Percentiles rank a stretch among this genome's conserved stretches.
Evolutionary conservation across 2,113 vertebrate genomes (phyloP).

Genomic region (Cepphus grylle): DNA sequence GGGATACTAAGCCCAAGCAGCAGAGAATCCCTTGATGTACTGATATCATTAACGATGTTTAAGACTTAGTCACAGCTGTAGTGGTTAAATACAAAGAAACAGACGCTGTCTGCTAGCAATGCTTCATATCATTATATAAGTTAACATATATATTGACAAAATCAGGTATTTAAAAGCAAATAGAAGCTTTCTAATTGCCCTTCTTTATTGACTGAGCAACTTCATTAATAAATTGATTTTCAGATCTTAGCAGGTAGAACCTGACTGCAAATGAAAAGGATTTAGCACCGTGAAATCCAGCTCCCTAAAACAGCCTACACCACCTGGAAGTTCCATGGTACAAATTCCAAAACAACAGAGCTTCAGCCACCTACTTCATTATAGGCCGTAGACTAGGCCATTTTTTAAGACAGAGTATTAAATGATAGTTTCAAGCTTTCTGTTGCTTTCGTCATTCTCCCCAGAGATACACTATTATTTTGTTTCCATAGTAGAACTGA

Average conservation of each 20-base stretch:
- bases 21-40: neutral
- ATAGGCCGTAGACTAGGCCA: neutral
- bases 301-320: neutral
- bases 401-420: neutral
- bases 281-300: neutral
- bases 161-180: neutral
- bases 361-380: neutral
- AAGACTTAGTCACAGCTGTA: neutral
- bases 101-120: neutral
- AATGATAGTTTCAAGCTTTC: neutral
- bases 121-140: neutral
- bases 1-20: neutral
- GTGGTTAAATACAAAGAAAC: neutral
- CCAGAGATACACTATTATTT: neutral
- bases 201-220: neutral
- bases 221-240: conserved; percentile 9
- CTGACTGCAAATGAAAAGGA: neutral
- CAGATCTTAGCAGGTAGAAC: neutral
- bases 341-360: neutral
- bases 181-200: neutral
- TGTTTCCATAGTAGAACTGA: neutral
- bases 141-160: neutral
- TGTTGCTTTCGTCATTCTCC: neutral
- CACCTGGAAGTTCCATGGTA: neutral
- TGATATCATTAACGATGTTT: neutral